Percentiles rank a stretch among this genome's conserved stretches.
These are phyloP conservation scores for Brachyistius frenatus DNA, from an alignment of 2,113 vertebrate genomes.

Conservation along the genomic window DNA sequence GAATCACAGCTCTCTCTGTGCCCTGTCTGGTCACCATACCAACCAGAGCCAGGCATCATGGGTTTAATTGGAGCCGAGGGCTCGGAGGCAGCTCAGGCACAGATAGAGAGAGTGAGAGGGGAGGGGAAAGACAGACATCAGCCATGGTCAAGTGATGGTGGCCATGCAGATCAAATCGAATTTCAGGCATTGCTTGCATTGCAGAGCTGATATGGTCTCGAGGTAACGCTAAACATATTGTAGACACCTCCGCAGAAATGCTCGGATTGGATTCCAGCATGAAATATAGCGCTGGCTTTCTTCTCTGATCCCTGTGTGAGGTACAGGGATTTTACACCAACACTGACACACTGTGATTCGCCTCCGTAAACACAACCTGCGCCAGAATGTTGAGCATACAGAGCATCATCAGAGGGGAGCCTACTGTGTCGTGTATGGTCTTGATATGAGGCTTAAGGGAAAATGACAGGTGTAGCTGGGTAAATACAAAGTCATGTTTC, in stretches of 20 bases:
- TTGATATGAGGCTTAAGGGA: conserved; percentile 29
- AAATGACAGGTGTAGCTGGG: conserved; percentile 22
- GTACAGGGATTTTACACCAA: conserved; percentile 62
- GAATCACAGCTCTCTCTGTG: conserved; percentile 81
- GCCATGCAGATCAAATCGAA: conserved; percentile 78
- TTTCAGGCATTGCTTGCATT: conserved; percentile 64
- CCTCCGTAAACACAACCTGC: conserved; percentile 59
- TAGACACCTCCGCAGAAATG: conserved; percentile 50
- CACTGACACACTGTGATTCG: conserved; percentile 62
- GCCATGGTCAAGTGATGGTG: conserved; percentile 68
- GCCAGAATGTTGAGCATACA: conserved; percentile 48
- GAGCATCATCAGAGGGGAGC: conserved; percentile 28
- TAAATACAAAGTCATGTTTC: conserved; percentile 1
- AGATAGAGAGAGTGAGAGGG: conserved; percentile 49
- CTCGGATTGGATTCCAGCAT: conserved; percentile 66
- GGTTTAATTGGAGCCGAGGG: conserved; percentile 85
- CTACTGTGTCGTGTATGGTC: conserved; percentile 6
- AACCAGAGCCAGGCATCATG: conserved; percentile 78
- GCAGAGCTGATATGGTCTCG: conserved; percentile 50
- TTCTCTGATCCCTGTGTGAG: conserved; percentile 65
- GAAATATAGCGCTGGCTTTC: conserved; percentile 52
- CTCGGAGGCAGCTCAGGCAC: conserved; percentile 68
- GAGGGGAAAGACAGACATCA: conserved; percentile 59
- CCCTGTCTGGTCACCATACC: conserved; percentile 80
- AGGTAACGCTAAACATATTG: conserved; percentile 63